Conservation (phyloP, 1,140 invertebrate genomes). For the Thaumatotibia leucotreta region DNA sequence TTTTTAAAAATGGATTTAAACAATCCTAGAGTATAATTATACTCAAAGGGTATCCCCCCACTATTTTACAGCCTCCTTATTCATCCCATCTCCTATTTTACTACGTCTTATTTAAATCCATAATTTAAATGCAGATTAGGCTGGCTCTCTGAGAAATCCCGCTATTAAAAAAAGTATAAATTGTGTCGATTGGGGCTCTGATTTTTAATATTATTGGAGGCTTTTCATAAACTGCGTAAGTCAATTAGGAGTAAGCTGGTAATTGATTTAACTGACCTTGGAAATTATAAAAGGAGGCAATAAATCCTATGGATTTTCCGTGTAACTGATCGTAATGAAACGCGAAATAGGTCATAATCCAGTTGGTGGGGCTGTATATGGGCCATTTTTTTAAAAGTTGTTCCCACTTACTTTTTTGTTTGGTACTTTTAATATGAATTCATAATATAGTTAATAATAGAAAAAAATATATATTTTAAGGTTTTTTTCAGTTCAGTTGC, state of each 20-base stretch:
- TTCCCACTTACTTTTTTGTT: no score
- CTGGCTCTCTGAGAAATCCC: not conserved
- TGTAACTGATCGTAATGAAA: no score
- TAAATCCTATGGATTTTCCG: no score
- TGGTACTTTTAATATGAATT: no score
- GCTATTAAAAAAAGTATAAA: not conserved
- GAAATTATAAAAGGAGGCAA: no score
- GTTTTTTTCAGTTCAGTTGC: no score
- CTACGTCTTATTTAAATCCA: slow-evolving; percentile 37
- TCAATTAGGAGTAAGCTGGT: not conserved
- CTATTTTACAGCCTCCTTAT: slow-evolving; percentile 4
- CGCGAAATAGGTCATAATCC: no score
- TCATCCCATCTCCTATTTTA: slow-evolving; percentile 18
- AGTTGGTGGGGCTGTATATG: no score
- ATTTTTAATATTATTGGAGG: not conserved
- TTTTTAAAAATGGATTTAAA: not conserved
- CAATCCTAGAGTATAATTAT: not conserved
- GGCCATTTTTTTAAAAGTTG: no score
- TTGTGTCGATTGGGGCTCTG: not conserved
- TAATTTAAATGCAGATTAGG: slow-evolving; percentile 41
- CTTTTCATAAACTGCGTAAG: not conserved
- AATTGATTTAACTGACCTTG: not conserved
- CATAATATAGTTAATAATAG: no score
- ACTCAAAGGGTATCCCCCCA: not conserved
- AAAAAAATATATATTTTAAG: no score